Base-by-base conservation (phyloP, 2,888 invertebrate species). In the Germaria angustata region DNA sequence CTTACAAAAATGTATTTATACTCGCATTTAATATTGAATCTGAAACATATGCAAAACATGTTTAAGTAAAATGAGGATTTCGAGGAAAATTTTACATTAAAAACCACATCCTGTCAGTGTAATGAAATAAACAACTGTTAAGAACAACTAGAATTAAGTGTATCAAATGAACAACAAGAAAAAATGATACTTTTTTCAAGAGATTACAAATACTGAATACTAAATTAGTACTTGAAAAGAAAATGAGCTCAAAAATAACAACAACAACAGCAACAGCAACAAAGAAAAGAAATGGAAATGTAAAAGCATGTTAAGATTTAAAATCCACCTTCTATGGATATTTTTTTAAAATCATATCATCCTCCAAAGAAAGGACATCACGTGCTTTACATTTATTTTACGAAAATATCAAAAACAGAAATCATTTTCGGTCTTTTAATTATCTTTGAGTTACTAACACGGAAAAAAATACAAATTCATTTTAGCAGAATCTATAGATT, bases 91-190 rank as follows among this genome's bases (percentile, higher is more conserved):
- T 66, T 44, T 44, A 55, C 53, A 77, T 66, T 63, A 63, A 73
- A 78, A 78, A 78, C 81, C 81, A 81, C 81, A 81, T 81, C 81
- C 81, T 81, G 81, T 63, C 77, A 73, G 68, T 7, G 22, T 2
- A 20, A 20, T 34, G 15, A 28, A 28, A 65, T n/a, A 66, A 65
- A 59, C 39, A 65, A 80, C 46, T 63, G 57, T 11, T 39, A 46
- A 17, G 22, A 17, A 49, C 17, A 24, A 24, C 15, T 49, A 20
- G 51, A 41, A 77, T 71, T 57, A 65, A 71, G 61, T 72, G 68
- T 81, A 81, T 81, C 77, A 68, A 81, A 81, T 81, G 13, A 22
- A 46, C 11, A 6, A 24, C 11, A 22, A 73, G 44, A 46, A 63
- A 75, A 44, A 49, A 1, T 63, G 46, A 69, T 46, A 69, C 15